A percentile compares a stretch with the other conserved stretches of the same genome.
phyloP scores from a whole-genome alignment of 2,113 vertebrate genomes.

The Scophthalmus maximus region DNA sequence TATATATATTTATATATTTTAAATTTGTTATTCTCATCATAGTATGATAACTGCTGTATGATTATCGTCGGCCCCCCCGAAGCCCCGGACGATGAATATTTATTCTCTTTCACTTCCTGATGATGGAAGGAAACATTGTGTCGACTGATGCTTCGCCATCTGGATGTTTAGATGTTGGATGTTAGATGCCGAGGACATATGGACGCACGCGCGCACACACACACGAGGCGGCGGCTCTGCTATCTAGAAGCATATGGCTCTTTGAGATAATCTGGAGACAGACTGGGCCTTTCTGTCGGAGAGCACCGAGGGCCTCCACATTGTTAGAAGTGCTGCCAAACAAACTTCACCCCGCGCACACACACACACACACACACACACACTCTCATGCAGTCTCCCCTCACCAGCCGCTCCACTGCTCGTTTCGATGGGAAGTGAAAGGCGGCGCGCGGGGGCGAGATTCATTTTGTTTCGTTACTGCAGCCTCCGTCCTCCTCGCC shows the following conservation, averaged over 20 bases:
- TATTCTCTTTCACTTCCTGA: slow-evolving; percentile 52
- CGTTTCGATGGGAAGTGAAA: slow-evolving; percentile 34
- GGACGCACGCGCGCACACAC: slow-evolving; percentile 30
- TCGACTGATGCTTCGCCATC: slow-evolving; percentile 66
- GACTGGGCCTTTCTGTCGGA: slow-evolving; percentile 66
- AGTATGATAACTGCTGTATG: slow-evolving; percentile 1
- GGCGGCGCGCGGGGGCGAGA: background rate
- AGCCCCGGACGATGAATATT: slow-evolving; percentile 50
- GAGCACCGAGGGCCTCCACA: slow-evolving; percentile 64
- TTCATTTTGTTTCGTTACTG: background rate
- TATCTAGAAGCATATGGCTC: slow-evolving; percentile 71
- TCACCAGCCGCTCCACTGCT: slow-evolving; percentile 31
- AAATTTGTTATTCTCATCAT: background rate
- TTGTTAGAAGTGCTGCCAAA: slow-evolving; percentile 76
- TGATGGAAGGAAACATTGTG: slow-evolving; percentile 59
- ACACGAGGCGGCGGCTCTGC: too few species aligned
- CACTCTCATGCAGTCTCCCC: slow-evolving; percentile 13
- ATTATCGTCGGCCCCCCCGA: background rate
- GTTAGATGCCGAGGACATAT: slow-evolving; percentile 55
- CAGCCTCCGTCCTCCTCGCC: too few species aligned
- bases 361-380: slow-evolving; percentile 26
- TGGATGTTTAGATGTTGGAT: slow-evolving; percentile 68
- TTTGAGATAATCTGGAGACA: slow-evolving; percentile 74
- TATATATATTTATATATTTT: background rate
- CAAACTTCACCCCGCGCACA: slow-evolving; percentile 47